Base-by-base conservation (phyloP, 2,113 vertebrate species). In the Ellobius talpinus region DNA sequence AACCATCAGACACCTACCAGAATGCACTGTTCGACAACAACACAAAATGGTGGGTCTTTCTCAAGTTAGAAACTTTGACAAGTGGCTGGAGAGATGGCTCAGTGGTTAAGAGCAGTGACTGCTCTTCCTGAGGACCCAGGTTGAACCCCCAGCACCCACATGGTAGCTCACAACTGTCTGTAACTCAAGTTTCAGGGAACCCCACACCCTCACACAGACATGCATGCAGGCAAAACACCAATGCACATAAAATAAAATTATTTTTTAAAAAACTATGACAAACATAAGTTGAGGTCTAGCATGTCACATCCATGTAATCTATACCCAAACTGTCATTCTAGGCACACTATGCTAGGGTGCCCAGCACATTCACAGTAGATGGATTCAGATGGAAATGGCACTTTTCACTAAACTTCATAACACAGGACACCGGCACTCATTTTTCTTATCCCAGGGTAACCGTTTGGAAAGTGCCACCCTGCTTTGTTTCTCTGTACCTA, bases 31-130 rank as follows among this genome's bases (percentile, higher is more conserved):
- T 95, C 61, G n/a, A 33, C 33, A 58, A 45, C 65, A 61, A 87
- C 3, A 50, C 19, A 39, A 90, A 82, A 91, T 61, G 55, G 33
- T 90, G 10, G 78, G 78, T 93, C 66, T 29, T 55, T 81, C 58
- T 65, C 65, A 93, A 39, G 26, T 74, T 79, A 87, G 72, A 95
- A 94, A 89, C 47, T 14, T 63, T 36, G 77, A 91, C 72, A 79
- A 65, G n/a, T 5, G 11, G 36, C 36, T 61, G 36, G 12, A 58
- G 23, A 61, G 55, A 82, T 82, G 55, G 36, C 36, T 61, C 3
- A 26, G 79, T 24, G 52, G 52, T 82, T 39, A 61, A 82, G 36
- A 82, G 52, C 52, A 13, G 11, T 82, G 52, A 3, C 79, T 82
- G 52, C 21, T 82, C 79, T 82, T 82, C 79, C 36, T 13, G 33